These are phyloP conservation scores for Sparus aurata DNA, from an alignment of 2,797 vertebrate genomes.

Conservation along the genomic window DNA sequence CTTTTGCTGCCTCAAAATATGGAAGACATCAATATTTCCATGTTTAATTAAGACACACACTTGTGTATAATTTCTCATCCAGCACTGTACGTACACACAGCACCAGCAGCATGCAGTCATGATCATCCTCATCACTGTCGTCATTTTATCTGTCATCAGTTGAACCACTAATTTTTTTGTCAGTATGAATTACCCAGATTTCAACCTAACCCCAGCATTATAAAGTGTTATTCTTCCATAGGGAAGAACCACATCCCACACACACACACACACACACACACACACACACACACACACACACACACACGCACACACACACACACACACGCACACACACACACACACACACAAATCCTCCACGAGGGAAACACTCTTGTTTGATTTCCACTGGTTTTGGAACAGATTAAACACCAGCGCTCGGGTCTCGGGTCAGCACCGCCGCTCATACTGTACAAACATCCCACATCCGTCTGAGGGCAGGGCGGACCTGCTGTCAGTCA, in stretches of 20 bases:
- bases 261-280: background rate
- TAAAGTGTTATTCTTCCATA: constrained; percentile 53
- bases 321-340: background rate
- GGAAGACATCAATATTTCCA: no score
- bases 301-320: background rate
- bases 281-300: background rate
- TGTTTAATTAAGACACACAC: constrained; percentile 24
- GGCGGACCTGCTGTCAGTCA: constrained; percentile 68
- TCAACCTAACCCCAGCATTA: constrained; percentile 34
- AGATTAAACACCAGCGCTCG: constrained; percentile 55
- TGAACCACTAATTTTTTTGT: constrained; percentile 31
- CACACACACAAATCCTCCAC: constrained; percentile 1
- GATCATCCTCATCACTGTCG: constrained; percentile 35
- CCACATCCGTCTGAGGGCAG: constrained; percentile 64
- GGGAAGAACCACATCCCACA: constrained; percentile 17
- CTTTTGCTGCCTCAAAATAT: no score
- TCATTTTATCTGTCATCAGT: constrained; percentile 50
- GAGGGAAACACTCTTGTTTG: constrained; percentile 39
- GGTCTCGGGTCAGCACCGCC: constrained; percentile 47
- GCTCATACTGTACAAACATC: constrained; percentile 71
- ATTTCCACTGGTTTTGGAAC: constrained; percentile 66
- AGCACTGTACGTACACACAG: background rate
- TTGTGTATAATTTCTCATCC: constrained; percentile 15
- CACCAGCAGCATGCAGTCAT: constrained; percentile 19
- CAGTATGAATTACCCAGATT: constrained; percentile 35